Percentiles rank a stretch among this genome's conserved stretches.
phyloP scores from a whole-genome alignment of 2,113 vertebrate genomes.

The Actenoides hombroni region DNA sequence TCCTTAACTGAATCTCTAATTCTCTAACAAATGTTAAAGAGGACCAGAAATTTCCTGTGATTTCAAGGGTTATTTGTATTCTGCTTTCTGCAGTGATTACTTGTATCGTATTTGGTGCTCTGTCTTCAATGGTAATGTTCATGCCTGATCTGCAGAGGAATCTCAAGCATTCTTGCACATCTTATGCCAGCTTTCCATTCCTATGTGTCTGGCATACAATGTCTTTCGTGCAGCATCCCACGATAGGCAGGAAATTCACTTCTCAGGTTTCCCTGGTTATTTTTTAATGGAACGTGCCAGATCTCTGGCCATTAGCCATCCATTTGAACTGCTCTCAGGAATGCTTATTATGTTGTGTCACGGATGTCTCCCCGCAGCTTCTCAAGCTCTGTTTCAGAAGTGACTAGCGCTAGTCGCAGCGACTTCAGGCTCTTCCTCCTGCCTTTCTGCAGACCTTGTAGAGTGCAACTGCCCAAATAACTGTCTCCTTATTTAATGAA shows the following conservation, averaged over 20 bases:
- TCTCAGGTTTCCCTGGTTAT: not conserved
- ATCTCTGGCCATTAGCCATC: not conserved
- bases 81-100: not conserved
- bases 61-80: not conserved
- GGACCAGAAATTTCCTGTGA: not conserved
- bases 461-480: not conserved
- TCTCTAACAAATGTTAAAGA: not conserved
- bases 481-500: conserved; percentile 31
- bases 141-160: not conserved
- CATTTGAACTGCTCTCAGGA: not conserved
- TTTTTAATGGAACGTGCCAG: not conserved
- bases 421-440: not conserved
- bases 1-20: not conserved
- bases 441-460: not conserved
- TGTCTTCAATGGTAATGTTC: not conserved
- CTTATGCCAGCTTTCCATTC: not conserved
- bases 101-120: not conserved
- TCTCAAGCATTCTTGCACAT: not conserved
- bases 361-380: not conserved
- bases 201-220: not conserved
- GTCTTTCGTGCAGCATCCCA: not conserved
- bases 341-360: not conserved
- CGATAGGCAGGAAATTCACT: not conserved
- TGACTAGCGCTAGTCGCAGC: not conserved
- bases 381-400: conserved; percentile 5